Evolutionary conservation across 2,797 vertebrate species (phyloP), one percentile per base, ranked within the genome.

Genomic region (Fundulus diaphanus): DNA sequence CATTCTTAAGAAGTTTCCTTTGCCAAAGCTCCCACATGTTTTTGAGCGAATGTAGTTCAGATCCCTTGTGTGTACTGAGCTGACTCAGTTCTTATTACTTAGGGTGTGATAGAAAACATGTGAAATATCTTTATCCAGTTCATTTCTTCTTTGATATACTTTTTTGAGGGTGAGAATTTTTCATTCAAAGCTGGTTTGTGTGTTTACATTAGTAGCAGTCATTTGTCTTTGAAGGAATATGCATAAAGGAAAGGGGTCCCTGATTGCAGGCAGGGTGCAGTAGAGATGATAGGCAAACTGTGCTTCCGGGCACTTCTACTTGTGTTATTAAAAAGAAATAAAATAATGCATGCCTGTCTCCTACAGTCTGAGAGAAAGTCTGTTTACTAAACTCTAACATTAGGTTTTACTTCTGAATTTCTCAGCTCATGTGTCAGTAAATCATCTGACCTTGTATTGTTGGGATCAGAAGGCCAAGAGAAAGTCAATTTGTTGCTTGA

Each of bases 401-500:
- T 0, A 63, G 42, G 24, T 73, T 80, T 84, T 71, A 76, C 68
- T 72, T 75, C 70, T 59, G 74, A 72, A 33, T 78, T 89, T 83
- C 75, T 77, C 73, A 70, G 37, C 73, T 83, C 72, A 66, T 75
- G 77, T 68, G 70, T 79, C 72, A 82, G 75, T 79, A 73, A 46
- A 75, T 83, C 78, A 48, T 37, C 46, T 40, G 33, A 56, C 66
- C 67, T 72, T 61, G 65, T 76, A 51, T 78, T 70, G 68, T 82
- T 42, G 72, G 70, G 69, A 68, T 73, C 80, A 80, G 67, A 70
- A 68, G 68, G 73, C 76, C 57, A 65, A 51, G 22, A 77, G 70
- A 74, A 73, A 37, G 75, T 79, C 76, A 85, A 86, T 81, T 80
- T 73, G 68, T 77, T 54, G 75, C 71, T 86, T 70, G 35, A 67